Conservation (phyloP, 2,888 invertebrate species). For the Calameuta pallipes region DNA sequence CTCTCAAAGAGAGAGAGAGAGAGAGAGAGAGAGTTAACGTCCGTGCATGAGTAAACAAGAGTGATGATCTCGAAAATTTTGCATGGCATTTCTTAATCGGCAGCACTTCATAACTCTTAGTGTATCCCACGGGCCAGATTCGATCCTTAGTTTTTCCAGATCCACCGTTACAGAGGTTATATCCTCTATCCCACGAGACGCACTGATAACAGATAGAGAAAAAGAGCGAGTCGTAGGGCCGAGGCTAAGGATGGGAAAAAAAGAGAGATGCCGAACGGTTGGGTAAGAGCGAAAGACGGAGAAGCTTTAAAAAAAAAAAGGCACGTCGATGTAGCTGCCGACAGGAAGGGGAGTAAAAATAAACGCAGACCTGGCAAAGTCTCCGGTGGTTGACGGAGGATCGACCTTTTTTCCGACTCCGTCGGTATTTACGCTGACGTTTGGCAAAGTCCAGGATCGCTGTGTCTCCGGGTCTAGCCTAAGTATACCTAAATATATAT, state of each 20-base stretch:
- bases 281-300: neutral
- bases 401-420: neutral
- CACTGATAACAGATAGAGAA: neutral
- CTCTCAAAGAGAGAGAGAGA: neutral
- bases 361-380: neutral
- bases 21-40: constrained; percentile 9
- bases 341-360: neutral
- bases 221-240: neutral
- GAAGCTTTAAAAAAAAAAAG: neutral
- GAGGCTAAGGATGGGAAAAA: neutral
- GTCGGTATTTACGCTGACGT: neutral
- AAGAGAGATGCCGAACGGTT: neutral
- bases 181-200: neutral
- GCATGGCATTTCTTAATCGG: neutral
- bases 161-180: neutral
- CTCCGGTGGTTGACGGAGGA: neutral
- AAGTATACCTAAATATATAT: neutral
- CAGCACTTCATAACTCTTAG: neutral
- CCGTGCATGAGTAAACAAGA: constrained; percentile 19
- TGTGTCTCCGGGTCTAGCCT: neutral
- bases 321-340: neutral
- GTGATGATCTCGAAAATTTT: neutral
- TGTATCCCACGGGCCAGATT: neutral
- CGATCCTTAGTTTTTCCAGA: neutral
- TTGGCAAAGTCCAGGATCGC: neutral